Conservation (phyloP, 2,888 invertebrate species). For the Teleiodes luculella region DNA sequence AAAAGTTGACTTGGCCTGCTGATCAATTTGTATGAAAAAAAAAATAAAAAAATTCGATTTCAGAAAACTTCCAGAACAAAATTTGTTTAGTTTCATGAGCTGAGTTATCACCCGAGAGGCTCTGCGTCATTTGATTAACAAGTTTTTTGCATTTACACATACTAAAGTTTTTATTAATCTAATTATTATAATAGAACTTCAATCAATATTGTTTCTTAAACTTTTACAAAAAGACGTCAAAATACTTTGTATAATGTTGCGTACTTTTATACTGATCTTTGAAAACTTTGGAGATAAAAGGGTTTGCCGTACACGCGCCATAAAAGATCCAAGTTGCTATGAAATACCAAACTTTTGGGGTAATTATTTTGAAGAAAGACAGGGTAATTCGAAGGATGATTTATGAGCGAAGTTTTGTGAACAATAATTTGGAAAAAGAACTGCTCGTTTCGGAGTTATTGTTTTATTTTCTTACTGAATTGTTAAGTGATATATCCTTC, state of each 20-base stretch:
- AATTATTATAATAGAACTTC: too few species aligned
- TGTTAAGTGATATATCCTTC: too few species aligned
- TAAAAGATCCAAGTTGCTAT: not conserved
- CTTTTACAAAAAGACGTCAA: not conserved
- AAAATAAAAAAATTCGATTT: too few species aligned
- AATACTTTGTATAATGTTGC: not conserved
- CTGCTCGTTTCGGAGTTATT: not conserved
- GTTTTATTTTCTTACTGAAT: not conserved
- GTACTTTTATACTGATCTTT: not conserved
- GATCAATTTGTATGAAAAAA: too few species aligned
- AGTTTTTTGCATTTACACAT: too few species aligned
- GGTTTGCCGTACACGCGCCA: not conserved
- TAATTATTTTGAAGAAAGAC: conserved; percentile 1
- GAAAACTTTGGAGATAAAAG: not conserved
- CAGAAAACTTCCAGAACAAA: too few species aligned
- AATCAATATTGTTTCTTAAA: not conserved
- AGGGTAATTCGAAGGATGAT: not conserved
- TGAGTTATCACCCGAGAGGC: too few species aligned
- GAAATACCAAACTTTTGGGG: not conserved
- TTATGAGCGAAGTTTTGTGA: not conserved
- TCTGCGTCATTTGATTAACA: too few species aligned
- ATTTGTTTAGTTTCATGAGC: too few species aligned
- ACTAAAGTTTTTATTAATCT: too few species aligned
- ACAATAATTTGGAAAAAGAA: not conserved
- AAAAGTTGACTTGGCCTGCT: too few species aligned